Conservation (phyloP, 2,113 vertebrate genomes). For the Thomomys bottae region DNA sequence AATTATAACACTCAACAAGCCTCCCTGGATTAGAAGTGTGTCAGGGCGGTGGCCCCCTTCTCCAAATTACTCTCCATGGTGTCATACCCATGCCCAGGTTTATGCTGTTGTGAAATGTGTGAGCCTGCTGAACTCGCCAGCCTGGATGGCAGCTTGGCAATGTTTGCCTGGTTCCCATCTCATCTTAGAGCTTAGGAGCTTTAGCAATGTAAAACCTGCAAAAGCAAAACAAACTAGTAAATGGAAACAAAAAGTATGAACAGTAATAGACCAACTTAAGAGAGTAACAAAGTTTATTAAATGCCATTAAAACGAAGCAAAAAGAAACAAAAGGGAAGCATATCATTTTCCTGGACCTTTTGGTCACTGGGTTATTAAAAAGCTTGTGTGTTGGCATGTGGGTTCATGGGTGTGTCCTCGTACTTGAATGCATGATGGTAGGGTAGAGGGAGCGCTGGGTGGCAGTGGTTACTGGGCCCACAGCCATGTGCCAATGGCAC, state of each 20-base stretch:
- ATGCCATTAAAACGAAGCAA: neutral
- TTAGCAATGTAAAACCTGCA: neutral
- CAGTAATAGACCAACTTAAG: neutral
- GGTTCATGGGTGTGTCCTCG: neutral
- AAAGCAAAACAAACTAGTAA: conserved; percentile 17
- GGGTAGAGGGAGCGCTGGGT: neutral
- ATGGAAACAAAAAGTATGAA: neutral
- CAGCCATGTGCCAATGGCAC: neutral
- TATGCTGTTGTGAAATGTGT: neutral
- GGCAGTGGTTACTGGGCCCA: neutral
- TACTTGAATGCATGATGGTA: neutral
- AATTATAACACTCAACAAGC: conserved; percentile 61
- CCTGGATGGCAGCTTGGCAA: too few relatives aligned
- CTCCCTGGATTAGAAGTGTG: conserved; percentile 39
- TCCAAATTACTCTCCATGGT: conserved; percentile 50
- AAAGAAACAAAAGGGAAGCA: neutral
- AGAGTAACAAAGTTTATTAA: neutral
- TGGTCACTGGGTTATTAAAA: neutral
- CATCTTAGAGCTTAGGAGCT: neutral
- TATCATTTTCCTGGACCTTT: neutral
- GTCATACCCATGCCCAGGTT: neutral
- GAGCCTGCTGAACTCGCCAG: neutral
- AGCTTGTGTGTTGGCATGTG: neutral
- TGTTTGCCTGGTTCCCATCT: neutral
- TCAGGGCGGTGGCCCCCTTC: neutral